A percentile compares a stretch with the other conserved stretches of the same genome.
These are phyloP conservation scores for Otus scops DNA, from an alignment of 2,797 vertebrate genomes.

Conservation along the genomic window DNA sequence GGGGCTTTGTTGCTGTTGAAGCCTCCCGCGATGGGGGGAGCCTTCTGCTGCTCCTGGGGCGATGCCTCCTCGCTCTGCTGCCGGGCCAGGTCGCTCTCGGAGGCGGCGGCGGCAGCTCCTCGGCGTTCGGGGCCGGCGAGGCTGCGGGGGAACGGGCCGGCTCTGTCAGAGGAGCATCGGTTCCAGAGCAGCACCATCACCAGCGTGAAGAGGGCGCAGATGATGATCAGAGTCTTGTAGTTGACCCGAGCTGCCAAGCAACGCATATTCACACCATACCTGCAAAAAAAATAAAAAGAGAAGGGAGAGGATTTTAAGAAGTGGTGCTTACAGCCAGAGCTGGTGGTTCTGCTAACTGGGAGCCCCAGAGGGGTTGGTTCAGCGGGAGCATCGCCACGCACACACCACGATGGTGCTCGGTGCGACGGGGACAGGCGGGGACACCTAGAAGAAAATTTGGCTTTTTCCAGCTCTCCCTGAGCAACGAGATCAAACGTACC, in stretches of 20 bases:
- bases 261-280: conserved; percentile 92
- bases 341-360: rapidly evolving
- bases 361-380: not conserved
- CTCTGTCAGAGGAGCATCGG: conserved; percentile 85
- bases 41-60: conserved; percentile 79
- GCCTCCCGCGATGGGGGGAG: conserved; percentile 82
- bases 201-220: conserved; percentile 91
- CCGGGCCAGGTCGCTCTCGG: conserved; percentile 67
- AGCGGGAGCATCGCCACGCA: rapidly evolving
- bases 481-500: rapidly evolving
- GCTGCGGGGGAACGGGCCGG: conserved; percentile 76
- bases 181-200: conserved; percentile 94
- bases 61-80: conserved; percentile 82
- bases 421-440: too few relatives aligned
- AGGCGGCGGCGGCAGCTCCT: not conserved
- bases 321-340: rapidly evolving
- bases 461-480: not conserved
- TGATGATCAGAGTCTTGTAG: conserved; percentile 96
- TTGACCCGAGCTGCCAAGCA: conserved; percentile 95
- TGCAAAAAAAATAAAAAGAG: conserved; percentile 5
- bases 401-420: rapidly evolving
- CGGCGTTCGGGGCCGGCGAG: conserved; percentile 21
- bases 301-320: not conserved
- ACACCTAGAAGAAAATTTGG: not conserved
- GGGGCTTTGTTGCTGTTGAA: conserved; percentile 55